phyloP scores from a whole-genome alignment of 2,113 vertebrate genomes.

The Ardeotis arabs region DNA sequence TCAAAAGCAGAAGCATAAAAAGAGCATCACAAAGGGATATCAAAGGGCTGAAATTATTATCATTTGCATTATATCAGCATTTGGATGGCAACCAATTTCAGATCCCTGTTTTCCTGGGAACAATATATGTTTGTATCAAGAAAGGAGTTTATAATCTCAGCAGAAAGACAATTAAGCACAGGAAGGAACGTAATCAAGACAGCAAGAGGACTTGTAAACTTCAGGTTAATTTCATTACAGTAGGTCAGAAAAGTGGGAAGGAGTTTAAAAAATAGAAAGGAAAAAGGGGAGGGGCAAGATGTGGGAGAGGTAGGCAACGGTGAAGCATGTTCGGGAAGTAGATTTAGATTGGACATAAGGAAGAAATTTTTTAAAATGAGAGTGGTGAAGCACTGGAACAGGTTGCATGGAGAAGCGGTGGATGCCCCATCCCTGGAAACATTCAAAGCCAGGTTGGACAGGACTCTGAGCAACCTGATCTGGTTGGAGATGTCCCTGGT shows the following conservation, averaged over 20 bases:
- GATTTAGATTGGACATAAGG: background rate
- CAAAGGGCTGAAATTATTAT: slow-evolving; percentile 11
- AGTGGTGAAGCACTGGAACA: too few species aligned
- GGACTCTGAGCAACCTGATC: too few species aligned
- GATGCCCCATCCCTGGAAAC: too few species aligned
- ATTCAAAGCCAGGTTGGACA: too few species aligned
- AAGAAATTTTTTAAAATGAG: too few species aligned
- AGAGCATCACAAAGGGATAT: background rate
- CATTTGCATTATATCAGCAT: background rate
- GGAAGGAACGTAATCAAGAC: background rate
- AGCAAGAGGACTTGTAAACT: background rate
- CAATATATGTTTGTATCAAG: background rate
- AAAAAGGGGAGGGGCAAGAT: background rate
- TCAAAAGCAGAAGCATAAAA: slow-evolving; percentile 16
- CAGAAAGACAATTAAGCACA: background rate
- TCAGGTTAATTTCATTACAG: background rate
- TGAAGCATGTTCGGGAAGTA: background rate
- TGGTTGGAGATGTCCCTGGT: too few species aligned
- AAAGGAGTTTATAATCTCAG: background rate
- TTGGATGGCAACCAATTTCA: background rate
- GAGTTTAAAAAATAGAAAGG: background rate
- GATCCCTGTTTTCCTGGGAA: background rate
- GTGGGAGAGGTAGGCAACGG: background rate
- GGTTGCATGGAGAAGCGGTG: too few species aligned
- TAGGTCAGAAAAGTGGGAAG: background rate